phyloP scores from a whole-genome alignment of 2,888 invertebrate genomes.

The Drosophila borealis region DNA sequence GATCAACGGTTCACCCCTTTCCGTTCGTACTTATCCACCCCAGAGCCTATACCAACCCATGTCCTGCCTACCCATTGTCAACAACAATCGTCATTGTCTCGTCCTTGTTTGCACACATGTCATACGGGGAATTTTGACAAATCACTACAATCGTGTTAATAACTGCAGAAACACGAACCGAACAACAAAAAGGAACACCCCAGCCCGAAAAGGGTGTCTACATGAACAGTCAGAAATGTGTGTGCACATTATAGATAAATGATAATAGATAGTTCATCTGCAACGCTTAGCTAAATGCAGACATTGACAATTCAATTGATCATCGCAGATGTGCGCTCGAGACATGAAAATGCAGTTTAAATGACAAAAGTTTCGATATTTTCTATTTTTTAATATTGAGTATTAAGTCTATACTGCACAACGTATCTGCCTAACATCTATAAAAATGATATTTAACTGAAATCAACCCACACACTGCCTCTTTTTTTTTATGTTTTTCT shows the following conservation, averaged over 20 bases:
- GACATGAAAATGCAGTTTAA: constrained; percentile 39
- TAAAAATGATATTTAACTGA: constrained; percentile 8
- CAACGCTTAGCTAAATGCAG: constrained; percentile 24
- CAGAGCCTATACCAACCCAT: not conserved
- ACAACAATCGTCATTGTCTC: constrained; percentile 47
- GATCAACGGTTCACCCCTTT: constrained; percentile 52
- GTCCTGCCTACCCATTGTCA: constrained; percentile 1
- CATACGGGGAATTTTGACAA: constrained; percentile 73
- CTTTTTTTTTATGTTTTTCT: constrained; percentile 10
- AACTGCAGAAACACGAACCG: constrained; percentile 51
- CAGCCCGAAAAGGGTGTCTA: constrained; percentile 5
- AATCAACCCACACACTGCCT: not conserved
- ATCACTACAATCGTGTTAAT: constrained; percentile 77
- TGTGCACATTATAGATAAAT: constrained; percentile 16
- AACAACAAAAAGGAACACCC: constrained; percentile 54
- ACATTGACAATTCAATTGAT: constrained; percentile 61
- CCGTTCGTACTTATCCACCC: not conserved
- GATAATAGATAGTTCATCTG: constrained; percentile 22
- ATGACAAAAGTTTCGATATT: constrained; percentile 1
- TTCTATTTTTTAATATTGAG: too few relatives aligned
- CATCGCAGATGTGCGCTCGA: constrained; percentile 54
- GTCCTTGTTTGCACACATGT: constrained; percentile 77
- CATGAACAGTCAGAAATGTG: constrained; percentile 4
- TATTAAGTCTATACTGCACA: not conserved
- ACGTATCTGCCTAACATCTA: not conserved